Evolutionary conservation across 2,888 invertebrate species (phyloP).

Genomic region (Idaea biselata): DNA sequence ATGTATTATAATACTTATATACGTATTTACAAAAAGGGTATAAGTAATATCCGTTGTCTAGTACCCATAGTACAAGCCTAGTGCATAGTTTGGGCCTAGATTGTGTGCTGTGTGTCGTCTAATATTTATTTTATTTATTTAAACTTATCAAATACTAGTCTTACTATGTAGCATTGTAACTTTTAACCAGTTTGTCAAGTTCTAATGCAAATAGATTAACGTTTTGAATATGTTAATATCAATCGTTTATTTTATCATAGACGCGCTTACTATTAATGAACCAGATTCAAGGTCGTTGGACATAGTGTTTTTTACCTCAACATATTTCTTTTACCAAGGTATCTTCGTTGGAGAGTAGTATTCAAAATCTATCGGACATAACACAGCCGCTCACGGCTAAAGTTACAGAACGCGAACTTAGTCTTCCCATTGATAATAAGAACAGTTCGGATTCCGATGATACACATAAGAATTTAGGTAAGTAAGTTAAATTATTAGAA

Average conservation of each 20-base stretch:
- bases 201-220: neutral
- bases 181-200: neutral
- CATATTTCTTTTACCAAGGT: conserved; percentile 43
- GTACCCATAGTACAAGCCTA: no score
- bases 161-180: neutral
- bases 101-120: no score
- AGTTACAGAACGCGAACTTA: conserved; percentile 55
- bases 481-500: conserved; percentile 14
- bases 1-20: no score
- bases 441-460: conserved; percentile 68
- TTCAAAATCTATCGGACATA: conserved; percentile 74
- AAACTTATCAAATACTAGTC: neutral
- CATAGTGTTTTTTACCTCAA: neutral
- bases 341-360: conserved; percentile 73
- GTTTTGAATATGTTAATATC: neutral
- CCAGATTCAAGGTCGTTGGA: neutral
- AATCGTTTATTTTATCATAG: neutral
- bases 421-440: conserved; percentile 50
- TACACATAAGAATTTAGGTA: conserved; percentile 72
- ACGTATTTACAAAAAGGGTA: no score
- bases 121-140: no score
- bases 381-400: conserved; percentile 73
- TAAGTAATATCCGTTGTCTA: no score
- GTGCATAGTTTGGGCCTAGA: no score
- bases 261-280: neutral